Base-by-base conservation (phyloP, 1,140 invertebrate species). In the Drosophila repletoides region DNA sequence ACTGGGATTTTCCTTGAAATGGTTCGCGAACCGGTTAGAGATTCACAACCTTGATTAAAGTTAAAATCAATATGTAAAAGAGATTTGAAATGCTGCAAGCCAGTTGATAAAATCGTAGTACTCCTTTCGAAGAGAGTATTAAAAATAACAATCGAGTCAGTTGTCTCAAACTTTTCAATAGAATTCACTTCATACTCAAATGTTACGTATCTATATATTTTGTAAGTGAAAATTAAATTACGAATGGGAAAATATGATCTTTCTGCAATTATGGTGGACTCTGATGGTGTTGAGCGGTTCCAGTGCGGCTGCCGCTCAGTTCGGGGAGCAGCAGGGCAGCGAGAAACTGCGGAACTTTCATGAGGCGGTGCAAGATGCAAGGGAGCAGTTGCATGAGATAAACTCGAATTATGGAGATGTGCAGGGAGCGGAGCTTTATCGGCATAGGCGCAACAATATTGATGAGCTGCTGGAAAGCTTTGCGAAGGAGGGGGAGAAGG, bases 401-500 rank as follows among this genome's bases (percentile, higher is more conserved):
- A 55, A 48, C 3, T 12, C 65, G 0, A 36, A 48, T 9, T 84
- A 68, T 15, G 55, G 28, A 0, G 19, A n/a, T 3, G 17, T 69
- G 5, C 51, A 70, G 14, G 51, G 29, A 5, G 51, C 24, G 14
- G 34, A 41, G 2, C 9, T 51, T 5, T 26, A 36, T 6, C 53
- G 75, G 2, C 67, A 73, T 5, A 22, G 74, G 0, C 76, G 76
- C 0, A 66, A 75, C 22, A 64, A 48, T 33, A 79, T 86, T 1
- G 76, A 86, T 12, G 76, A 86, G 1, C 45, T 86, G 59, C 43
- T 86, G 15, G 68, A 59, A 1, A 86, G 56, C 9, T 86, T 86
- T 4, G 75, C 45, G 1, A 36, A 73, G 19, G 10, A 9, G 0
- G 31, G n/a, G 3, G 29, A 59, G 2, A 34, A 34, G 21, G 28